Percentiles rank a stretch among this genome's conserved stretches.
phyloP scores from a whole-genome alignment of 2,797 vertebrate genomes.

The Pantherophis alleghaniensis region DNA sequence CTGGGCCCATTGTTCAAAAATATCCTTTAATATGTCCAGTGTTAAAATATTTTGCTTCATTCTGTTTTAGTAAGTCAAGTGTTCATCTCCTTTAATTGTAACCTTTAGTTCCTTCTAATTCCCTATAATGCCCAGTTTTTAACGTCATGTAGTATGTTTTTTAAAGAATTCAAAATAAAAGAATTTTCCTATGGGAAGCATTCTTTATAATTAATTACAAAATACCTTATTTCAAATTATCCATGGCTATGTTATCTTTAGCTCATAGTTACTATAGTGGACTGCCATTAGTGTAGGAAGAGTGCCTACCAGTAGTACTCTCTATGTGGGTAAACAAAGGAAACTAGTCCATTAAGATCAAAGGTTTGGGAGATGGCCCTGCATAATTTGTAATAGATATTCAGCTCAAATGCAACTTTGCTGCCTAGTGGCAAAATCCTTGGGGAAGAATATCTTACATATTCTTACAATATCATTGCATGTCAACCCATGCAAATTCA shows the following conservation, averaged over 20 bases:
- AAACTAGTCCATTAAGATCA: not conserved
- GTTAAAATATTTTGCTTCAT: not conserved
- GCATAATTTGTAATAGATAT: not conserved
- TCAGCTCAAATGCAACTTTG: not conserved
- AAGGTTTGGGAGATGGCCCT: not conserved
- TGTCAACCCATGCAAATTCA: not conserved
- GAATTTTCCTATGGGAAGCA: not conserved
- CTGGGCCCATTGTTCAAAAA: not conserved
- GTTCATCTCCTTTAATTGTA: not conserved
- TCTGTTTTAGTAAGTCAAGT: not conserved
- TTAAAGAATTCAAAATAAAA: not conserved
- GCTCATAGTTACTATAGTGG: not conserved
- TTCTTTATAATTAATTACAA: not conserved
- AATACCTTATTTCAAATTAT: not conserved
- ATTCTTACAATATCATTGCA: no score
- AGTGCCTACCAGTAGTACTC: not conserved
- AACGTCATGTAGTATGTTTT: not conserved
- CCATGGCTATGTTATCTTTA: not conserved
- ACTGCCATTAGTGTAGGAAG: not conserved
- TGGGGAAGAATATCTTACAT: not conserved
- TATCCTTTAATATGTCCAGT: not conserved
- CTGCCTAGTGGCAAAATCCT: not conserved
- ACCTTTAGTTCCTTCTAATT: not conserved
- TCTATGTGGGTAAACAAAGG: not conserved
- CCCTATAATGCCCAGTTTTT: no score